phyloP scores from a whole-genome alignment of 2,113 vertebrate species.

The Triplophysa dalaica region DNA sequence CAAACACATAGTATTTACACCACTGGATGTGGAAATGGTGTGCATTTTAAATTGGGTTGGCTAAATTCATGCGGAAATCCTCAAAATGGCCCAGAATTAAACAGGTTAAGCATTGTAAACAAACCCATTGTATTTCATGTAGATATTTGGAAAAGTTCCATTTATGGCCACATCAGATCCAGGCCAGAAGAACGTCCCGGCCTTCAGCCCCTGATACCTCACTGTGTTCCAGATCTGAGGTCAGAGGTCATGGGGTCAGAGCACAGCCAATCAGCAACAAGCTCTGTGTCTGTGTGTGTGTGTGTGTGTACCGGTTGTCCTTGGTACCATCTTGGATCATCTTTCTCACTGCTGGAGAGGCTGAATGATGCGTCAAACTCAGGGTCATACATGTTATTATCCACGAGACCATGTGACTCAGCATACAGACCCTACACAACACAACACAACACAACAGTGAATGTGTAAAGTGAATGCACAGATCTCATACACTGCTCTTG shows the following conservation, averaged over 20 bases:
- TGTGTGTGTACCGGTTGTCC: conserved; percentile 71
- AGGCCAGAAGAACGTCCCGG: conserved; percentile 91
- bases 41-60: too few species aligned
- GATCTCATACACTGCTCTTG: too few species aligned
- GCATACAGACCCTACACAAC: conserved; percentile 72
- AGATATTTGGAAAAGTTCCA: conserved; percentile 81
- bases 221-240: conserved; percentile 92
- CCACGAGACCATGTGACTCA: conserved; percentile 77
- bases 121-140: conserved; percentile 79
- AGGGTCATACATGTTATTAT: conserved; percentile 78
- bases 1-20: too few species aligned
- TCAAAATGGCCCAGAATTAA: too few species aligned
- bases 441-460: neutral
- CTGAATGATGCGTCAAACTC: conserved; percentile 71
- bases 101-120: neutral
- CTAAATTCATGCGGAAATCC: too few species aligned
- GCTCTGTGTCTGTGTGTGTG: neutral
- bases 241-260: neutral
- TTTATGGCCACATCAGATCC: conserved; percentile 90
- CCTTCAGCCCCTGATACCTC: conserved; percentile 80
- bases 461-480: neutral
- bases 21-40: too few species aligned
- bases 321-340: conserved; percentile 73
- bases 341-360: conserved; percentile 69
- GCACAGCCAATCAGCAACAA: neutral